Evolutionary conservation across 2,113 vertebrate genomes (phyloP), one percentile per base, ranked within the genome.

Genomic region (Callospermophilus lateralis): DNA sequence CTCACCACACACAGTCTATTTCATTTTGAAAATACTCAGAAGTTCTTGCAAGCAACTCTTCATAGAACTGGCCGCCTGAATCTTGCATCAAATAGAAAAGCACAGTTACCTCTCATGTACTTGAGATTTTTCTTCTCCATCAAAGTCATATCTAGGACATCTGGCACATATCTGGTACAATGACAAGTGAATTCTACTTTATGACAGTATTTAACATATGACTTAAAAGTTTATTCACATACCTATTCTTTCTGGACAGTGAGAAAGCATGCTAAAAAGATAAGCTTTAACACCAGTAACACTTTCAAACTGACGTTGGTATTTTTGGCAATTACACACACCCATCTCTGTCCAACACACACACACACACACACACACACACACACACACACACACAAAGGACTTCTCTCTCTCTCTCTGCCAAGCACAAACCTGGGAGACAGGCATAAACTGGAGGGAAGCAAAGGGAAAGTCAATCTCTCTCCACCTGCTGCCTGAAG

Each of bases 401-500:
- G 42, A n/a, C 17, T 4, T 70, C 51, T 67, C 58, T 42, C 48
- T 70, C 26, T 30, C 32, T 48, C 45, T 78, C 58, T 34, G 48
- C 67, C 58, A 92, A 94, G 32, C 88, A 84, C 89, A 93, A 89
- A 96, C 90, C 92, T 96, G 74, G n/a, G 85, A 97, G 86, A 95
- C 1, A 97, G 79, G 61, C 91, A 73, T 79, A 95, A 97, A 93
- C 77, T 81, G 68, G 55, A 95, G 78, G 48, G 77, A 97, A 95
- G 97, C 84, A 77, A 78, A 97, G 61, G 28, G 74, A 97, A 96
- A 97, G 95, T 94, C 96, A 96, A 63, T 96, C 86, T 96, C 88
- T n/a, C 65, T 97, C 96, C 98, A 98, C 98, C 97, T 98, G 98
- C 97, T 97, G 92, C 95, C 97, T 94, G 84, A 83, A 94, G 94